These are phyloP conservation scores for Eubasilissa splendida DNA, from an alignment of 2,888 invertebrate genomes.

Conservation along the genomic window DNA sequence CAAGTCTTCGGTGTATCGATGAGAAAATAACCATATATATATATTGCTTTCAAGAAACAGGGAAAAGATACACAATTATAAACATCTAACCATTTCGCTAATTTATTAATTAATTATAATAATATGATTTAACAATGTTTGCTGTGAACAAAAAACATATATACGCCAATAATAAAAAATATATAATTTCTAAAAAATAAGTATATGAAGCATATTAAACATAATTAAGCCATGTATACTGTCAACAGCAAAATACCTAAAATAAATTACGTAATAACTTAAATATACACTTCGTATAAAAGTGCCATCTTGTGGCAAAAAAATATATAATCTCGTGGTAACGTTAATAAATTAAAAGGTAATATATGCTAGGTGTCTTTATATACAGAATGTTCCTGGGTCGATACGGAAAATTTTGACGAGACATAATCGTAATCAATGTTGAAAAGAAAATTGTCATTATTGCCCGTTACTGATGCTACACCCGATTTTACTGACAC, in stretches of 20 bases:
- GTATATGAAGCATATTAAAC: slow-evolving; percentile 19
- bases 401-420: too few species aligned
- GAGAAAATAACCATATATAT: too few species aligned
- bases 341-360: slow-evolving; percentile 26
- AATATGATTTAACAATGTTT: slow-evolving; percentile 28
- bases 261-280: slow-evolving; percentile 22
- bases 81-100: slow-evolving; percentile 32
- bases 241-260: slow-evolving; percentile 5
- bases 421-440: too few species aligned
- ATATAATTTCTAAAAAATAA: slow-evolving; percentile 16
- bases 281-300: slow-evolving; percentile 29
- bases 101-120: slow-evolving; percentile 32
- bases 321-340: slow-evolving; percentile 27
- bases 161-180: neutral
- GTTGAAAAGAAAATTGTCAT: too few species aligned
- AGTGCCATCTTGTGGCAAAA: slow-evolving; percentile 26
- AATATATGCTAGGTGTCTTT: slow-evolving; percentile 26
- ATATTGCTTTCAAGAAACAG: neutral
- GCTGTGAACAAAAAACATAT: slow-evolving; percentile 5
- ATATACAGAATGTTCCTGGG: neutral
- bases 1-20: too few species aligned
- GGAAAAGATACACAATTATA: slow-evolving; percentile 25
- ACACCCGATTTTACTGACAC: too few species aligned
- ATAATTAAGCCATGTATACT: slow-evolving; percentile 4
- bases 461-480: too few species aligned